Percentiles rank a stretch among this genome's conserved stretches.
phyloP scores from a whole-genome alignment of 2,113 vertebrate species.

The Hydrolagus affinis region DNA sequence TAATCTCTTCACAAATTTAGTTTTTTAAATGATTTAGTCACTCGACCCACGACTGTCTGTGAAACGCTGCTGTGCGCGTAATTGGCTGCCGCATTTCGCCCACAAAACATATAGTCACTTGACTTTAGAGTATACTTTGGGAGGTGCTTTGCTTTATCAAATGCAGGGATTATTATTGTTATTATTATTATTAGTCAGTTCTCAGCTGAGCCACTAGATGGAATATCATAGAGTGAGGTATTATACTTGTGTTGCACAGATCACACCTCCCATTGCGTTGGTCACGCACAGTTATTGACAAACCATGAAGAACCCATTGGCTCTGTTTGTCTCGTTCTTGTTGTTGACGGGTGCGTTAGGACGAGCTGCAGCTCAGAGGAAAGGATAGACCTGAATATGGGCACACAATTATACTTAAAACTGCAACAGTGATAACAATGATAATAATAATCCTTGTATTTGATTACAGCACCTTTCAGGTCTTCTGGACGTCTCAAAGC shows the following conservation, averaged over 20 bases:
- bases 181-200: background rate
- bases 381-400: background rate
- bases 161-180: too few species aligned
- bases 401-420: background rate
- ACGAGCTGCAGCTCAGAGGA: background rate
- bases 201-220: background rate
- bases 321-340: background rate
- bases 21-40: too few species aligned
- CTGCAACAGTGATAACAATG: background rate
- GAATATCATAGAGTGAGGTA: background rate
- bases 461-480: too few species aligned
- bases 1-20: too few species aligned
- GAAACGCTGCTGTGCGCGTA: too few species aligned
- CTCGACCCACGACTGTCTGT: too few species aligned
- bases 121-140: too few species aligned
- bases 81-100: too few species aligned
- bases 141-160: too few species aligned
- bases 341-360: background rate
- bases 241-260: background rate
- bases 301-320: background rate
- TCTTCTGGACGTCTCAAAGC: too few species aligned
- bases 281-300: background rate
- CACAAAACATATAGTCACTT: too few species aligned
- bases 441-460: too few species aligned
- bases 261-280: background rate